Evolutionary conservation across 2,797 vertebrate genomes (phyloP).

Genomic region (Rhadinocentrus ornatus): DNA sequence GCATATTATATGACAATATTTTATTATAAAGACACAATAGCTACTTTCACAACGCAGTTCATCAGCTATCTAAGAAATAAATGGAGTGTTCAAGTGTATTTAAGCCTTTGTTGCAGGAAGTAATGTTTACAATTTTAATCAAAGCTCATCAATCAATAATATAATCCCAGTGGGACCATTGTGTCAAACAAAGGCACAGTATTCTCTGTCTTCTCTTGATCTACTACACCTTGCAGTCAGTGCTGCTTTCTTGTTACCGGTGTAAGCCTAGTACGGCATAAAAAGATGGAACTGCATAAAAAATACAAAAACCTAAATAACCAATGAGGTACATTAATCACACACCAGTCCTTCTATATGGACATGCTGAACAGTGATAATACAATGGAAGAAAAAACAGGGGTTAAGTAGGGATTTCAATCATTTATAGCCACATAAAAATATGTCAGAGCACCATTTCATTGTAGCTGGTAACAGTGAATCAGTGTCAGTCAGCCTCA

Average conservation of each 20-base stretch:
- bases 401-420: slow-evolving; percentile 71
- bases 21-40: too few species aligned
- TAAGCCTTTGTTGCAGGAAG: background rate
- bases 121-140: background rate
- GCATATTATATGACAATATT: too few species aligned
- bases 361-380: slow-evolving; percentile 67
- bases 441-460: slow-evolving; percentile 49
- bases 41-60: too few species aligned
- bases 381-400: slow-evolving; percentile 68
- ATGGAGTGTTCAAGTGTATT: background rate
- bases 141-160: background rate
- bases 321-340: slow-evolving; percentile 75
- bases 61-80: too few species aligned
- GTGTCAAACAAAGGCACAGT: background rate
- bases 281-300: slow-evolving; percentile 58
- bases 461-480: slow-evolving; percentile 52
- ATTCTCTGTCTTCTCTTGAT: background rate
- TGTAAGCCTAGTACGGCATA: slow-evolving; percentile 3
- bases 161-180: background rate
- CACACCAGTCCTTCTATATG: slow-evolving; percentile 44
- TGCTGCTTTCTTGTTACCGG: background rate
- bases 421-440: slow-evolving; percentile 69
- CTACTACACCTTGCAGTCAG: background rate
- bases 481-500: slow-evolving; percentile 59
- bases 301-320: slow-evolving; percentile 75